These are phyloP conservation scores for Stenoptilia bipunctidactyla DNA, from an alignment of 2,888 invertebrate species.

Conservation along the genomic window DNA sequence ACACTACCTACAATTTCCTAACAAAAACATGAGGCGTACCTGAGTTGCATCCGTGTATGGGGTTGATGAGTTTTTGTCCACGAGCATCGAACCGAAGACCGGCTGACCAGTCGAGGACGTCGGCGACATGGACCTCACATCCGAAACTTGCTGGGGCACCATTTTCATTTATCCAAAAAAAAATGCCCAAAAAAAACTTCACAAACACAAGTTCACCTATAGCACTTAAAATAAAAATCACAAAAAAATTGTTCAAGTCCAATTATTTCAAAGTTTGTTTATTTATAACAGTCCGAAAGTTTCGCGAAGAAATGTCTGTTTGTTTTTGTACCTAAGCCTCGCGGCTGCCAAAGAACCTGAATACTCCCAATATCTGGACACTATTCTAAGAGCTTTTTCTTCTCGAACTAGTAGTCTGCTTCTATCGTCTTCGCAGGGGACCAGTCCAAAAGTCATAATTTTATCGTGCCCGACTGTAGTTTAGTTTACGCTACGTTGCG, in stretches of 20 bases:
- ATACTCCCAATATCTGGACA: constrained; percentile 64
- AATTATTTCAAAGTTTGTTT: constrained; percentile 18
- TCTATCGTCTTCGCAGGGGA: constrained; percentile 56
- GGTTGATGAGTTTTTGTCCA: constrained; percentile 91
- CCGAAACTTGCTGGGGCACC: constrained; percentile 81
- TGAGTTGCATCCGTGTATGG: constrained; percentile 99
- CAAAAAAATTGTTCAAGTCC: constrained; percentile 37
- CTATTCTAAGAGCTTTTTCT: constrained; percentile 61
- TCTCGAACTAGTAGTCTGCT: constrained; percentile 57
- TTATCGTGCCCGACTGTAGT: constrained; percentile 58
- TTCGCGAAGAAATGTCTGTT: constrained; percentile 40
- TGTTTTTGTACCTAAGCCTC: constrained; percentile 52
- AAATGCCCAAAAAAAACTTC: constrained; percentile 35
- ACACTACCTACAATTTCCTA: constrained; percentile 4
- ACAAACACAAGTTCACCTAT: constrained; percentile 63
- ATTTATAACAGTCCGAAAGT: constrained; percentile 51
- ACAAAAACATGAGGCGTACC: constrained; percentile 72
- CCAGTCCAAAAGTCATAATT: constrained; percentile 70
- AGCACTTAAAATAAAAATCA: constrained; percentile 42
- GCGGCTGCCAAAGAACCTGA: constrained; percentile 48
- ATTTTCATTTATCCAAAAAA: constrained; percentile 64
- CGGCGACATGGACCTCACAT: constrained; percentile 70
- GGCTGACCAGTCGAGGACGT: constrained; percentile 73
- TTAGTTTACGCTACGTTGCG: constrained; percentile 58
- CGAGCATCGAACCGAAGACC: constrained; percentile 90